These are phyloP conservation scores for Eupelmus urozonus DNA, from an alignment of 2,888 invertebrate genomes.

Conservation along the genomic window DNA sequence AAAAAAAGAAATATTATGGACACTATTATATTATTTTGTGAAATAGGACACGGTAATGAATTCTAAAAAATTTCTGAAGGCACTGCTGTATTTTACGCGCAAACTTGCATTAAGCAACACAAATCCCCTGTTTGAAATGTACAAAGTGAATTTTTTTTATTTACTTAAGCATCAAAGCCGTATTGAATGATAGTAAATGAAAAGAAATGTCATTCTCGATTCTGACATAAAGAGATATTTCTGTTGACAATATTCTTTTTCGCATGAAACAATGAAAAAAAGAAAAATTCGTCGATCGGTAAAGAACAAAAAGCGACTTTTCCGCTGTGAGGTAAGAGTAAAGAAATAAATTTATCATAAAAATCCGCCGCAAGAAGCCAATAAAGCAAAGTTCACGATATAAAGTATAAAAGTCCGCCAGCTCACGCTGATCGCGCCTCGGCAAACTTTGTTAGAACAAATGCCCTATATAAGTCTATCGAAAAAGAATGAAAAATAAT, in stretches of 20 bases:
- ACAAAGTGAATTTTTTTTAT: too few species aligned
- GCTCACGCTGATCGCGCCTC: neutral
- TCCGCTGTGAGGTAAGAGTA: neutral
- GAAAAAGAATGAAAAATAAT: neutral
- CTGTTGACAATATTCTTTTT: neutral
- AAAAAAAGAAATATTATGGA: too few species aligned
- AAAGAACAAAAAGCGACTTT: neutral
- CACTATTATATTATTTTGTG: too few species aligned
- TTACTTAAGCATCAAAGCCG: too few species aligned
- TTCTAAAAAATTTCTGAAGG: too few species aligned
- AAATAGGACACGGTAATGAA: too few species aligned
- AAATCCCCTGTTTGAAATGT: too few species aligned
- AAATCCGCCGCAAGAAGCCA: slow-evolving; percentile 20
- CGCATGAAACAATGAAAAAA: neutral
- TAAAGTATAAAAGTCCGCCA: slow-evolving; percentile 15
- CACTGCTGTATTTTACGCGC: too few species aligned
- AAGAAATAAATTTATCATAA: slow-evolving; percentile 15
- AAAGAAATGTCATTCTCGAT: too few species aligned
- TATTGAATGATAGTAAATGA: too few species aligned
- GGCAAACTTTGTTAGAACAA: slow-evolving; percentile 19
- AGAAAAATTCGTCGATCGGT: neutral
- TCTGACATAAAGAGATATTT: neutral
- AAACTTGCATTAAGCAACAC: too few species aligned
- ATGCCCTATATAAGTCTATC: slow-evolving; percentile 10
- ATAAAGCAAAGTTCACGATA: slow-evolving; percentile 37